Evolutionary conservation across 2,113 vertebrate genomes (phyloP), one percentile per base, ranked within the genome.

Genomic region (Dissostichus mawsoni): DNA sequence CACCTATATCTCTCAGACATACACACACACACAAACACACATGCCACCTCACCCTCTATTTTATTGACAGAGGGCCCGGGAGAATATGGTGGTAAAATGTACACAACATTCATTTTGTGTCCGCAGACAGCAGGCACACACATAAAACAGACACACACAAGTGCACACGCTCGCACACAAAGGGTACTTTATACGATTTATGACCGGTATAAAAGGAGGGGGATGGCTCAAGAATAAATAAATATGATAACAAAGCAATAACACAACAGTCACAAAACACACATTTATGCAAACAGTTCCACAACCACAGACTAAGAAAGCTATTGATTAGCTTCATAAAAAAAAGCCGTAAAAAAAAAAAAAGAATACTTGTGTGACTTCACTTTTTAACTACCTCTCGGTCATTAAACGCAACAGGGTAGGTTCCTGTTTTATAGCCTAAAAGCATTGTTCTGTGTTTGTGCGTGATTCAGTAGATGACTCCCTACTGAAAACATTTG

Each of bases 261-360:
- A 73, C 48, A 44, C 33, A 45, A 44, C 67, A 50, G 45, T 61
- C 65, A 45, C 67, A 81, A 62, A 17, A 69, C 55, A 74, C 67
- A 78, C 62, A 81, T 13, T 59, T 44, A 76, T 50, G 58, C 74
- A 86, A 48, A 87, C 52, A 64, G 23, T 69, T 74, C 61, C 18
- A 58, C 78, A 77, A 78, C 14, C 65, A 44, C 81, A 83, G 65
- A 58, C 47, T 11, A 36, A 55, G 55, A 62, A 64, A 59, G 72
- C 50, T 74, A 90, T 84, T 82, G 87, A 92, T 90, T 78, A 78
- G 73, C 50, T 82, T 58, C 41, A 23, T 47, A 76, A 68, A 80
- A 76, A 85, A 83, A 81, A 48, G 66, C 59, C 58, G 66, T 82
- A 79, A 85, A 80, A 74, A 85, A 73, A 57, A 53, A 69, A 65